Evolutionary conservation across 2,888 invertebrate genomes (phyloP).

Genomic region (Oxyscelio sp.): DNA sequence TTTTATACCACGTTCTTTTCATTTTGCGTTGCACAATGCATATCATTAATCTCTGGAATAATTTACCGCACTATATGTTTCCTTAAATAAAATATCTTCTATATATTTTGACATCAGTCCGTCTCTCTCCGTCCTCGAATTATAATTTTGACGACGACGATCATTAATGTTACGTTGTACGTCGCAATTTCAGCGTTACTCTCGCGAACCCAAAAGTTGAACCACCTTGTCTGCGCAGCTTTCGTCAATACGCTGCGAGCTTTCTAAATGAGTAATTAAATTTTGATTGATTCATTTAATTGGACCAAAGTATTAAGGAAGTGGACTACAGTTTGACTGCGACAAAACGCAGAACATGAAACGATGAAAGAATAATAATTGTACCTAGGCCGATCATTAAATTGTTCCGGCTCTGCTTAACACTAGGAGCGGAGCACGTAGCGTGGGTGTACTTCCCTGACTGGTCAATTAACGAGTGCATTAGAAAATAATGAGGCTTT

Average conservation of each 20-base stretch:
- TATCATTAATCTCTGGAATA: slow-evolving; percentile 70
- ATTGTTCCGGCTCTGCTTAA: slow-evolving; percentile 87
- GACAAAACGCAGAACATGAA: slow-evolving; percentile 64
- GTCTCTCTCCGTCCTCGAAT: no score
- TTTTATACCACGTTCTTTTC: no score
- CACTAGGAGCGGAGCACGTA: slow-evolving; percentile 81
- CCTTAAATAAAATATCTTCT: neutral
- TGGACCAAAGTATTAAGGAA: neutral
- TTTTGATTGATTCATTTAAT: slow-evolving; percentile 1
- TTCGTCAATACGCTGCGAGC: no score
- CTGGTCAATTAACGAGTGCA: slow-evolving; percentile 87
- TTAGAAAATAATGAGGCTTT: slow-evolving; percentile 87
- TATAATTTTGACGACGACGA: no score
- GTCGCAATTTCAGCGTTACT: no score
- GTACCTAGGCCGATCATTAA: slow-evolving; percentile 85
- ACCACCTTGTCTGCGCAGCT: no score
- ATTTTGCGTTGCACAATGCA: slow-evolving; percentile 56
- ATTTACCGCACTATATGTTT: slow-evolving; percentile 7
- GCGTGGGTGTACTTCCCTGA: slow-evolving; percentile 82
- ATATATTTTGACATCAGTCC: no score
- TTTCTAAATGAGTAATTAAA: neutral
- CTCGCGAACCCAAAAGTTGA: no score
- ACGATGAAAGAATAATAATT: slow-evolving; percentile 73
- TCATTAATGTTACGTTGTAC: no score
- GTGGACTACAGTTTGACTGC: slow-evolving; percentile 13